Evolutionary conservation across 2,888 invertebrate genomes (phyloP).

Genomic region (Seira ritae): DNA sequence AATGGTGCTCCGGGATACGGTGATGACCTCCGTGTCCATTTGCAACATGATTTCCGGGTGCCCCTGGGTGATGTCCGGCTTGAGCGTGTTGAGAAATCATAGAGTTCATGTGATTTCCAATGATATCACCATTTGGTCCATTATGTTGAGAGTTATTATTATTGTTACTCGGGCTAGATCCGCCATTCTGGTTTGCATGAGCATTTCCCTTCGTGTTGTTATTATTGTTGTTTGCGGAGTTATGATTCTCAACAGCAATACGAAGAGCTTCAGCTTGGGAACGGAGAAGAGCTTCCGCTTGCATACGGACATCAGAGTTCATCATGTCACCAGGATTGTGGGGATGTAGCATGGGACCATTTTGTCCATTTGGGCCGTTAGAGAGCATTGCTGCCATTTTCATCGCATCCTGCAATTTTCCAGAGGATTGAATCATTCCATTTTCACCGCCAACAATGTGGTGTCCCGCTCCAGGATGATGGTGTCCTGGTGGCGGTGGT

Average conservation of each 20-base stretch:
- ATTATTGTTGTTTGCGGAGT: slow-evolving; percentile 71
- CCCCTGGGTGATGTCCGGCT: slow-evolving; percentile 58
- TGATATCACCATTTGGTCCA: slow-evolving; percentile 71
- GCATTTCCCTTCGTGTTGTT: slow-evolving; percentile 65
- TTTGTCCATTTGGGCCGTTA: slow-evolving; percentile 44
- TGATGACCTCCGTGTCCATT: slow-evolving; percentile 68
- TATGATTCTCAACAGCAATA: slow-evolving; percentile 81
- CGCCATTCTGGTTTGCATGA: slow-evolving; percentile 62
- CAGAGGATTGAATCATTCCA: slow-evolving; percentile 69
- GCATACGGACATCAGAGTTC: slow-evolving; percentile 81
- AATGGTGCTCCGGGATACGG: slow-evolving; percentile 66
- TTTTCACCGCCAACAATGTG: slow-evolving; percentile 58
- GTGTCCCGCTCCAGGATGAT: slow-evolving; percentile 56
- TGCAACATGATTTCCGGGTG: slow-evolving; percentile 42
- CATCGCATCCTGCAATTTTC: slow-evolving; percentile 71
- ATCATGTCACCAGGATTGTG: slow-evolving; percentile 76
- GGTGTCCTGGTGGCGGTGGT: slow-evolving; percentile 55
- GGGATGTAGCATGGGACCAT: slow-evolving; percentile 67
- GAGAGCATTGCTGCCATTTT: slow-evolving; percentile 72
- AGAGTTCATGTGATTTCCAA: slow-evolving; percentile 65
- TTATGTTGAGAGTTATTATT: slow-evolving; percentile 60
- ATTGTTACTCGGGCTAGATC: slow-evolving; percentile 58
- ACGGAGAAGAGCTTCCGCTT: slow-evolving; percentile 79
- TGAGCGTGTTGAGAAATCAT: slow-evolving; percentile 67
- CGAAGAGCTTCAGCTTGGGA: slow-evolving; percentile 90